Evolutionary conservation across 2,113 vertebrate species (phyloP), one percentile per base, ranked within the genome.

Genomic region (Columba livia): DNA sequence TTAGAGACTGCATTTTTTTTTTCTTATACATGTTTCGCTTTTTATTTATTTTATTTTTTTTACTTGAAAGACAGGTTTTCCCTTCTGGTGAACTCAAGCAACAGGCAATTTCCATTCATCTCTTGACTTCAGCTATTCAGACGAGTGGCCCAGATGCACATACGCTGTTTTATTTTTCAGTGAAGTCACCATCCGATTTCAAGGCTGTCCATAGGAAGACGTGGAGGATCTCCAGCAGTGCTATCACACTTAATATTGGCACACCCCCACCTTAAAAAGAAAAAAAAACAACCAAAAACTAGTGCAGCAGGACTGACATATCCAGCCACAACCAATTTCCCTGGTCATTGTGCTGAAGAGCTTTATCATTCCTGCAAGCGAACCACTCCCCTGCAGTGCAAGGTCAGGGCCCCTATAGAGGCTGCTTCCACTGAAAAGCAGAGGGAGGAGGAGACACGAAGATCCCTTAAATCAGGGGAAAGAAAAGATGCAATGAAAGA

Each of bases 61-160:
- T 53, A 62, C 18, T 16, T 20, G 3, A 54, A 83, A 81, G 61
- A 53, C 74, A 73, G 62, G 66, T 87, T 96, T 96, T 93, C 53
- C 71, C 53, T 94, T 73, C 79, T 90, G 73, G 61, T 93, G 88
- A 94, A 72, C 82, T 77, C 71, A 64, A 94, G 90, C 93, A 93
- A 95, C 62, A 93, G 57, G 58, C 51, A 64, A 67, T 77, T 95
- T 90, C 73, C 80, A 95, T 77, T 89, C n/a, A 72, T 86, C 77
- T 90, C 54, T 56, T 1, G 2, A 77, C n/a, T 53, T 84, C 58
- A 85, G 31, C 38, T 79, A 11, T 88, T 75, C 74, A 70, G 50
- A 75, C 85, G 67, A 87, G 67, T 26, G n/a, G 61, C 69, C 48
- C 11, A n/a, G 58, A 85, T 85, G 73, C 31, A 44, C 62, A 84